A percentile compares a stretch with the other conserved stretches of the same genome.
Conservation (phyloP, 2,113 vertebrate genomes). For the Ibidorhyncha struthersii region DNA sequence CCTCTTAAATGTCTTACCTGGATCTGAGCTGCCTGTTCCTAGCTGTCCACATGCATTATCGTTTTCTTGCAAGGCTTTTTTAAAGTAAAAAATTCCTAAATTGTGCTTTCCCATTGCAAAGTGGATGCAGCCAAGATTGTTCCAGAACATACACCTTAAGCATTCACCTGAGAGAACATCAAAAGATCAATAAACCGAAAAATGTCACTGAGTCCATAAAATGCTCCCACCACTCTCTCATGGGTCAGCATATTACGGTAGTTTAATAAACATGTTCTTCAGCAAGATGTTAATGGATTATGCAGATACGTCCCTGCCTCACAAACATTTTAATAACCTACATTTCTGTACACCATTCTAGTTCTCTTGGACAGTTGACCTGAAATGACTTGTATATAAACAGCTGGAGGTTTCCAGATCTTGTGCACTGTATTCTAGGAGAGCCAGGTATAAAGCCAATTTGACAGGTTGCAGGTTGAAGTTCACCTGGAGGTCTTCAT, state of each 20-base stretch:
- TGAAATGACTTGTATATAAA: background rate
- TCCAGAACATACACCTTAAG: conserved; percentile 98
- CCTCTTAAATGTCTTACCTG: conserved; percentile 73
- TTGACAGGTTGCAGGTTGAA: background rate
- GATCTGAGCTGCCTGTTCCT: conserved; percentile 79
- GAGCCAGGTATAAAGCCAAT: background rate
- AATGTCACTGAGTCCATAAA: background rate
- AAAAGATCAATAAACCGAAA: background rate
- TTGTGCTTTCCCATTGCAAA: conserved; percentile 99
- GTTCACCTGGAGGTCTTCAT: background rate
- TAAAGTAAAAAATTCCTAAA: conserved; percentile 97
- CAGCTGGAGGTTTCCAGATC: background rate
- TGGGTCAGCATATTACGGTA: background rate
- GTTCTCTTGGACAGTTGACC: background rate
- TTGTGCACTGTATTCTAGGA: background rate
- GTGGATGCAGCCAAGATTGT: conserved; percentile 98
- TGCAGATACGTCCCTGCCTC: background rate
- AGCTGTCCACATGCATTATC: conserved; percentile 93
- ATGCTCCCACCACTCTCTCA: background rate
- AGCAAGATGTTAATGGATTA: background rate
- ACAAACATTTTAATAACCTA: background rate
- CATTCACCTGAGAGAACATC: conserved; percentile 87
- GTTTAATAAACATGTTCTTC: background rate
- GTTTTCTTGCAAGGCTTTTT: conserved; percentile 97
- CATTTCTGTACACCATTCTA: background rate